Conservation (phyloP, 2,797 vertebrate species). For the Microctenopoma stevenorrisi region DNA sequence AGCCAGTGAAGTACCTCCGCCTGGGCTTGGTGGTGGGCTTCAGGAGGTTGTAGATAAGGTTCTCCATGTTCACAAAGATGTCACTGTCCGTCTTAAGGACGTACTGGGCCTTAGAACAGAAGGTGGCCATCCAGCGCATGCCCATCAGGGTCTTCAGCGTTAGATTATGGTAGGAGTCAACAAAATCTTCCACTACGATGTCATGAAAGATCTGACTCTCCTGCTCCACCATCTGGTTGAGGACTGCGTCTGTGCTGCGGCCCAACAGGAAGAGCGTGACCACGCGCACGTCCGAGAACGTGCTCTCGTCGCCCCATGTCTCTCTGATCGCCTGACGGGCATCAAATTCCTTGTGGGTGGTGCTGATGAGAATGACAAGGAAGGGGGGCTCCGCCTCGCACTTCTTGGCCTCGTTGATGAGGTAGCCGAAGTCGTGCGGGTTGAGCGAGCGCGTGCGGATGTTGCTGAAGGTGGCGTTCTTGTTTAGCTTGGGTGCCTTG, state of each 20-base stretch:
- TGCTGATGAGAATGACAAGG: slow-evolving; percentile 97
- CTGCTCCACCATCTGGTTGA: slow-evolving; percentile 99
- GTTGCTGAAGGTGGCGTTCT: slow-evolving; percentile 92
- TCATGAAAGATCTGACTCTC: slow-evolving; percentile 99
- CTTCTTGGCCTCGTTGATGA: slow-evolving; percentile 95
- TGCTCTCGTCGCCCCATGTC: slow-evolving; percentile 97
- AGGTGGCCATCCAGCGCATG: slow-evolving; percentile 97
- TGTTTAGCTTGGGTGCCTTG: slow-evolving; percentile 80
- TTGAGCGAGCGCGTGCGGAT: slow-evolving; percentile 96
- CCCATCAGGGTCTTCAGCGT: slow-evolving; percentile 99
- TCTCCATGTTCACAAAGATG: slow-evolving; percentile 99
- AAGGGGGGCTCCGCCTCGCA: slow-evolving; percentile 91
- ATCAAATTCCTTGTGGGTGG: slow-evolving; percentile 98
- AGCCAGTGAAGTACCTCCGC: slow-evolving; percentile 96
- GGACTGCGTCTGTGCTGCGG: slow-evolving; percentile 89
- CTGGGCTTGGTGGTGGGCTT: slow-evolving; percentile 95
- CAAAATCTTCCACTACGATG: slow-evolving; percentile 96
- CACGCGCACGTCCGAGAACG: slow-evolving; percentile 91
- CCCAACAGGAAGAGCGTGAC: slow-evolving; percentile 94
- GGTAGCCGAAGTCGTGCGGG: slow-evolving; percentile 93
- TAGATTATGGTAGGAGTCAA: slow-evolving; percentile 97
- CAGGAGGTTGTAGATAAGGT: slow-evolving; percentile 95
- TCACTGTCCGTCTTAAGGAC: slow-evolving; percentile 99
- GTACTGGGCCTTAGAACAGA: slow-evolving; percentile 94
- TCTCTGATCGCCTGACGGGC: slow-evolving; percentile 97